Base-by-base conservation (phyloP, 1,140 invertebrate genomes). In the Homalodisca vitripennis region DNA sequence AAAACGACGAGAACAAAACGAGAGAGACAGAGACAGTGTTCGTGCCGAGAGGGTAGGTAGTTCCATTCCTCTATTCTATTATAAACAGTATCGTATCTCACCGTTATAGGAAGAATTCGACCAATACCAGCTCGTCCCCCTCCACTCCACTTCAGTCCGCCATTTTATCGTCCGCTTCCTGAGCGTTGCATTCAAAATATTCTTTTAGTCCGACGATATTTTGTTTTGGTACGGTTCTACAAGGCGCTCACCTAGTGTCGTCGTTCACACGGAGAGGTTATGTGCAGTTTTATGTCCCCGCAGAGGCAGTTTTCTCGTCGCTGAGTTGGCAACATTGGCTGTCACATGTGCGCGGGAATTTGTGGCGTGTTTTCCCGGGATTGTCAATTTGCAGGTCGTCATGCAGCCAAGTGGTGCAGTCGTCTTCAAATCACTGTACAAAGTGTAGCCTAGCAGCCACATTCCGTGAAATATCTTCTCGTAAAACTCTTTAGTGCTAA, bases 51-150 rank as follows among this genome's bases (percentile, higher is more conserved):
- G 12, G 12, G 48, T 6, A 22, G 24, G 55, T 27, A 26, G 26
- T 60, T 22, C 55, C 55, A 60, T 60, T 53, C 55, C 55, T 60
- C 55, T 60, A 60, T 60, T 60, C 55, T 60, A 60, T 60, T 60
- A 60, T 60, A 60, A 26, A 30, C 55, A 22, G 55, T 66, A 46
- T 66, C 63, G 41, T 66, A 66, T 66, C 41, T 66, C 63, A 66
- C 34, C 12, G 63, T 24, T 63, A 63, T 63, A 27, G 63, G 63
- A 47, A 66, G 24, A 26, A 60, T 31, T 24, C 63, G 26, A 47
- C 63, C 63, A 66, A 66, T 66, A 46, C 63, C 63, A 47, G 22
- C 41, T 22, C 24, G 1, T 24, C 22, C 32, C 32, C 32, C 63
- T 31, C 31, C 20, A 10, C 62, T 27, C 32, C 17, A 10, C 17